Percentiles rank a stretch among this genome's conserved stretches.
These are phyloP conservation scores for Diachasma alloeum DNA, from an alignment of 1,140 invertebrate species.

Conservation along the genomic window DNA sequence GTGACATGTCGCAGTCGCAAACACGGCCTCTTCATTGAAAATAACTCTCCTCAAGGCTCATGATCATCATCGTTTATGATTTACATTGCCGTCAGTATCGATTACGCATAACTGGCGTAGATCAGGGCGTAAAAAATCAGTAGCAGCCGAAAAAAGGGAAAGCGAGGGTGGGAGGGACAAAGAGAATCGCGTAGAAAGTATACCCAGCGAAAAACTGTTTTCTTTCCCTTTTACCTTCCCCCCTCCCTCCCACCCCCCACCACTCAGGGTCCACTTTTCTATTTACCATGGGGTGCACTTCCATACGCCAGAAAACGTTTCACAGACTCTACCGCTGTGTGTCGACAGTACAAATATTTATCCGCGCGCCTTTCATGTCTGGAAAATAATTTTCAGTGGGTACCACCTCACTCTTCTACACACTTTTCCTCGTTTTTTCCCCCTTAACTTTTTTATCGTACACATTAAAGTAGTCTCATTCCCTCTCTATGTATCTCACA, in stretches of 20 bases:
- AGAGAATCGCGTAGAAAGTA: constrained; percentile 21
- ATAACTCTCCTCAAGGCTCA: too few relatives aligned
- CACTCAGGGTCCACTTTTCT: constrained; percentile 20
- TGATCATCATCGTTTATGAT: not conserved
- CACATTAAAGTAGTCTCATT: not conserved
- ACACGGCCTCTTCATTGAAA: too few relatives aligned
- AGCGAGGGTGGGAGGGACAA: not conserved
- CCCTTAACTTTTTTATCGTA: not conserved
- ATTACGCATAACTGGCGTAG: not conserved
- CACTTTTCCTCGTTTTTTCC: not conserved
- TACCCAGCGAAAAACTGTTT: constrained; percentile 3
- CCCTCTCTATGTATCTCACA: not conserved
- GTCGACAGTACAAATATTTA: constrained; percentile 34
- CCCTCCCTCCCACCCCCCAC: not conserved
- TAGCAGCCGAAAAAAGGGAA: not conserved
- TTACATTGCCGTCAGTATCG: not conserved
- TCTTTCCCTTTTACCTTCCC: not conserved
- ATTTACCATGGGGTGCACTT: constrained; percentile 30
- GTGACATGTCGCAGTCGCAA: too few relatives aligned
- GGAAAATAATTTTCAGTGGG: constrained; percentile 34
- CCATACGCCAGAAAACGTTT: constrained; percentile 29
- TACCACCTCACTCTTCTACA: not conserved
- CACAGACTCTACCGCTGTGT: constrained; percentile 5
- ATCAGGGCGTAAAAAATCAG: not conserved
- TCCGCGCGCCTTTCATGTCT: constrained; percentile 34